Evolutionary conservation across 2,888 invertebrate genomes (phyloP).

Genomic region (Gibbula magus): DNA sequence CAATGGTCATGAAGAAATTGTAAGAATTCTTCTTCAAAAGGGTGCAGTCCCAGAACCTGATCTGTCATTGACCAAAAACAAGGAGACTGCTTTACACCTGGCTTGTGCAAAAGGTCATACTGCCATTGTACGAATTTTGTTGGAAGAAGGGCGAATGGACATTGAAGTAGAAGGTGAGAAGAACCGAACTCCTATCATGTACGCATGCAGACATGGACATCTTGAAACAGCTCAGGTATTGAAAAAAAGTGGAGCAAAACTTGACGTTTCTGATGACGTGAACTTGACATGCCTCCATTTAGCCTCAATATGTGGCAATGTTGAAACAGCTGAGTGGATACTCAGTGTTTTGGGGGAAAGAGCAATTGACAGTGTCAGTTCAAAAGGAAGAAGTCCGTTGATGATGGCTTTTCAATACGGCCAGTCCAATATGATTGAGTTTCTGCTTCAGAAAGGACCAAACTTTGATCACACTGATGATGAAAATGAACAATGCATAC

Average conservation of each 20-base stretch:
- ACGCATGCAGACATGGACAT: too few species aligned
- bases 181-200: background rate
- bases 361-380: background rate
- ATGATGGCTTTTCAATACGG: background rate
- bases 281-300: background rate
- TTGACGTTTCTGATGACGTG: background rate
- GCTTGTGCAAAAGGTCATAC: too few species aligned
- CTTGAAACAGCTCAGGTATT: too few species aligned
- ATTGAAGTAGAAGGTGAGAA: background rate
- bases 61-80: background rate
- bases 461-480: background rate
- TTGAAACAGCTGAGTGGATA: too few species aligned
- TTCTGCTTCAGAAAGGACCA: too few species aligned
- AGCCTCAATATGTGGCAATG: too few species aligned
- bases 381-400: background rate
- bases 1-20: background rate
- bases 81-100: background rate
- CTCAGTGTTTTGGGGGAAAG: too few species aligned
- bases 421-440: background rate
- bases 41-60: background rate
- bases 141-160: too few species aligned
- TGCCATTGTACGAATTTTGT: too few species aligned
- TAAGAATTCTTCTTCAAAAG: background rate
- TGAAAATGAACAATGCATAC: too few species aligned
- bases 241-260: background rate